These are phyloP conservation scores for Leistus spinibarbis DNA, from an alignment of 2,888 invertebrate genomes.

Conservation along the genomic window DNA sequence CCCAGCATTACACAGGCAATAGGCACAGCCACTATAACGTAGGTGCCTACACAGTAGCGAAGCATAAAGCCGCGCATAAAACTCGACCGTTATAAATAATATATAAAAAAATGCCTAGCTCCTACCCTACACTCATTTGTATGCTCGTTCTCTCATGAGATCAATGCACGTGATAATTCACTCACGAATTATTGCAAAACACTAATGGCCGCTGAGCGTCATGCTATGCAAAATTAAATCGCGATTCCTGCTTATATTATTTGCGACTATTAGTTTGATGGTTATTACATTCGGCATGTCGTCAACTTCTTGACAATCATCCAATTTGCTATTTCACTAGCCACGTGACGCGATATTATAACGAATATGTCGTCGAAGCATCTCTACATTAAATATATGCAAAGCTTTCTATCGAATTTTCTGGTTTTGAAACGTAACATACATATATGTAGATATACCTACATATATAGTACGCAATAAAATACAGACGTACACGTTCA, in stretches of 20 bases:
- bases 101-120: background rate
- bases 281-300: constrained; percentile 21
- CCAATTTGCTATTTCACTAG: constrained; percentile 27
- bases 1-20: background rate
- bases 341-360: constrained; percentile 22
- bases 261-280: background rate
- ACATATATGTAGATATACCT: background rate
- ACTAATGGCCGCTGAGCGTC: constrained; percentile 16
- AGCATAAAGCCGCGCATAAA: background rate
- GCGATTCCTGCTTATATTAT: background rate
- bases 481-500: background rate
- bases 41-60: constrained; percentile 1
- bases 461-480: background rate
- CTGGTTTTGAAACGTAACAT: constrained; percentile 14
- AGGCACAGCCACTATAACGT: constrained; percentile 2
- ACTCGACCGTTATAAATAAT: background rate
- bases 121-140: background rate
- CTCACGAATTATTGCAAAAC: constrained; percentile 22
- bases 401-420: constrained; percentile 16
- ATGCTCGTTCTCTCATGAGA: background rate
- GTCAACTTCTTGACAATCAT: constrained; percentile 32
- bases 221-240: background rate
- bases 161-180: constrained; percentile 31
- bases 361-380: constrained; percentile 11
- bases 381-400: constrained; percentile 25